phyloP scores from a whole-genome alignment of 2,797 vertebrate genomes.

The Hippopotamyrus pictus region DNA sequence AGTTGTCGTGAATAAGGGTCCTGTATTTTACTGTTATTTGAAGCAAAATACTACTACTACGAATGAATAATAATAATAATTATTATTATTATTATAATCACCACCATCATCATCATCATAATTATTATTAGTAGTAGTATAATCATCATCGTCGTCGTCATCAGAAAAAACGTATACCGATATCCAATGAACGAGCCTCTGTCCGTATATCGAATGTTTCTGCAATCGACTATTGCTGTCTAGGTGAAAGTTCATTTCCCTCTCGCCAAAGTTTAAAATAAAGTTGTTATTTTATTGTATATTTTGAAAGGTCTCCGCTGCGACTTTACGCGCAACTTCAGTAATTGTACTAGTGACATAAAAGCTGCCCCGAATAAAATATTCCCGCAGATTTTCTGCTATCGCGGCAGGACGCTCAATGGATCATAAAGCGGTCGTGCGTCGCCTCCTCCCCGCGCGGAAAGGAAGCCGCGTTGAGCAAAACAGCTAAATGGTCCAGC shows the following conservation, averaged over 20 bases:
- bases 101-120: no score
- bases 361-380: not conserved
- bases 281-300: not conserved
- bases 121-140: not conserved
- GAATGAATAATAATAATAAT: not conserved
- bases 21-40: not conserved
- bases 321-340: not conserved
- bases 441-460: not conserved
- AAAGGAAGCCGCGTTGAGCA: not conserved
- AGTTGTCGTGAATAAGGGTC: not conserved
- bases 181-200: slow-evolving; percentile 32
- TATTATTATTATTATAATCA: not conserved
- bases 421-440: slow-evolving; percentile 33
- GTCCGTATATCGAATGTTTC: slow-evolving; percentile 27
- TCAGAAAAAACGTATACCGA: not conserved
- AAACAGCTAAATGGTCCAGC: not conserved
- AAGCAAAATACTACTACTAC: not conserved
- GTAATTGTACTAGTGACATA: not conserved
- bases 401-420: slow-evolving; percentile 37
- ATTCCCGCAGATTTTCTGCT: slow-evolving; percentile 5
- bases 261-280: not conserved
- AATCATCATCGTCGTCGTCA: not conserved
- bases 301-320: not conserved
- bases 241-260: slow-evolving; percentile 7
- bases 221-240: slow-evolving; percentile 26